Conservation (phyloP, 2,113 vertebrate species). For the Tautogolabrus adspersus region DNA sequence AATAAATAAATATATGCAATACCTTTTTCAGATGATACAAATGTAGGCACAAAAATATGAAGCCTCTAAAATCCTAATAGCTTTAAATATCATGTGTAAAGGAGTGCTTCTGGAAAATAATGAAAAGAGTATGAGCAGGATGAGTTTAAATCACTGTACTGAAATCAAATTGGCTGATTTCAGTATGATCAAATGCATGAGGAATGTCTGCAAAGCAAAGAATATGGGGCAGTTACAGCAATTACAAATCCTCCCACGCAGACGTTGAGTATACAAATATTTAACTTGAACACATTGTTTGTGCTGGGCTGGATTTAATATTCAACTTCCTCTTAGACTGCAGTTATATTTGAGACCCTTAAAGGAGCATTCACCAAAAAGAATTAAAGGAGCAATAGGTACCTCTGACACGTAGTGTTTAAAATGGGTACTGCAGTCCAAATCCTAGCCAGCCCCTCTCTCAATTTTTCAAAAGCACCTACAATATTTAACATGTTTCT, state of each 20-base stretch:
- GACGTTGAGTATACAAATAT: slow-evolving; percentile 12
- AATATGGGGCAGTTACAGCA: slow-evolving; percentile 13
- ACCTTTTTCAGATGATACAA: too few species aligned
- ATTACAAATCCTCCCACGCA: slow-evolving; percentile 24
- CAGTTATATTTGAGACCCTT: neutral
- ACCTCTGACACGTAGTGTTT: too few species aligned
- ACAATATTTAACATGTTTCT: too few species aligned
- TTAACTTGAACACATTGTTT: slow-evolving; percentile 8
- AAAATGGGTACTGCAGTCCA: too few species aligned
- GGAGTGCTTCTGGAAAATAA: neutral
- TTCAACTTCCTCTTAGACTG: neutral
- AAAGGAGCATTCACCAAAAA: neutral
- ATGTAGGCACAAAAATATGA: neutral
- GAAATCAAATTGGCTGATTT: slow-evolving; percentile 10
- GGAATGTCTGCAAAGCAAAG: slow-evolving; percentile 28
- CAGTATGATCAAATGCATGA: neutral
- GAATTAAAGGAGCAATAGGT: neutral
- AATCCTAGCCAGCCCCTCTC: too few species aligned
- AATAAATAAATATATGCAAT: too few species aligned
- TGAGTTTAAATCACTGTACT: slow-evolving; percentile 7
- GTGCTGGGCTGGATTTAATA: neutral
- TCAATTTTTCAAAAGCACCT: too few species aligned
- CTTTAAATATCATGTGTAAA: neutral
- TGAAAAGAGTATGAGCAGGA: neutral
- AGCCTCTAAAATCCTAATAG: neutral